Evolutionary conservation across 1,140 invertebrate genomes (phyloP).

Genomic region (Cephus cinctus): DNA sequence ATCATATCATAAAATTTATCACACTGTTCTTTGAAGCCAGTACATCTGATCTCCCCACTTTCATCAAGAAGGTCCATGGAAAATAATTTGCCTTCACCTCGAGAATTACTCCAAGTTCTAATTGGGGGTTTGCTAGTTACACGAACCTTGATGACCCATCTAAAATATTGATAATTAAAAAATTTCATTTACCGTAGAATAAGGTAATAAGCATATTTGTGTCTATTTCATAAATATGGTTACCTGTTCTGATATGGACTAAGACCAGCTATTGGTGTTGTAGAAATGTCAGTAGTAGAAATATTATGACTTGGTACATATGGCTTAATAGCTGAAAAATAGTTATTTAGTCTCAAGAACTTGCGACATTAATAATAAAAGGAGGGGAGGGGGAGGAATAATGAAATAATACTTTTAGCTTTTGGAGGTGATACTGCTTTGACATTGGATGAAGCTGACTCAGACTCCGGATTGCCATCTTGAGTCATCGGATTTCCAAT

Average conservation of each 20-base stretch:
- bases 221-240: constrained; percentile 21
- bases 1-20: constrained; percentile 91
- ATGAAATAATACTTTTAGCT: too few relatives aligned
- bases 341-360: too few relatives aligned
- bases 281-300: constrained; percentile 23
- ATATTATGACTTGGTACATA: neutral
- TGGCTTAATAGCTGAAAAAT: constrained; percentile 8
- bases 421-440: constrained; percentile 4
- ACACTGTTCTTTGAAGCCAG: constrained; percentile 86
- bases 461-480: constrained; percentile 45
- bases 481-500: constrained; percentile 76
- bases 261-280: constrained; percentile 72
- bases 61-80: constrained; percentile 91
- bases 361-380: too few relatives aligned
- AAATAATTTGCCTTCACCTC: constrained; percentile 92
- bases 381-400: too few relatives aligned
- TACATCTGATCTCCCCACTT: constrained; percentile 92
- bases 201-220: neutral
- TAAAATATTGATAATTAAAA: constrained; percentile 39
- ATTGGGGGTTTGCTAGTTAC: constrained; percentile 83
- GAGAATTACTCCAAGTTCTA: constrained; percentile 86
- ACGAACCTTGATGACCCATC: constrained; percentile 90
- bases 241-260: constrained; percentile 91
- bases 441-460: constrained; percentile 13
- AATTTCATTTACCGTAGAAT: constrained; percentile 3